Base-by-base conservation (phyloP, 2,797 vertebrate species). In the Gambelia wislizenii region DNA sequence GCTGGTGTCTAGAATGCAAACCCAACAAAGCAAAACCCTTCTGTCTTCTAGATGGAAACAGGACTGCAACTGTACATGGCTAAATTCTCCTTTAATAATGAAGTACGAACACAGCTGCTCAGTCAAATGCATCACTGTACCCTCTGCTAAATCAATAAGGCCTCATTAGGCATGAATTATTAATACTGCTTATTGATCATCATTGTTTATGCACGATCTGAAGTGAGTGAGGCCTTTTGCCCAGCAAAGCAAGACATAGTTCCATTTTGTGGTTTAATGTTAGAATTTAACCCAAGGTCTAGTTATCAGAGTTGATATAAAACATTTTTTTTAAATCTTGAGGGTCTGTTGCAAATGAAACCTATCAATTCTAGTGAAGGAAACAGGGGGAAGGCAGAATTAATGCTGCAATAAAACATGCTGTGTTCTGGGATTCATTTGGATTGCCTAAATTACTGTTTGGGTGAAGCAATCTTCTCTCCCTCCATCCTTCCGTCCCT, bases 101-200 rank as follows among this genome's bases (percentile, higher is more conserved):
- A 88, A 76, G 69, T 25, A 88, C 59, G 85, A 90, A 72, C 52
- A 42, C 74, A 72, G 75, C 85, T 88, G 52, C 69, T 81, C 49
- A 82, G 76, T 82, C 83, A 67, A n/a, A 85, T 67, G 20, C 64
- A 70, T 72, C 56, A 22, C 52, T 67, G 36, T 39, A 76, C 85
- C 78, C 49, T 82, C 67, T 39, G 16, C 77, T 76, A 47, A 82
- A 88, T 76, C 72, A 69, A 69, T 88, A 69, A 56, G 67, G 82
- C 39, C 78, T 88, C 77, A 82, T 91, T 88, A 47, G 33, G 69
- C 77, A 85, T 88, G 78, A 88, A 77, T 85, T 77, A 76, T 69
- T 88, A 83, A 85, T 59, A 76, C 44, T 85, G 59, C 47, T 85
- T 77, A 75, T 64, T 85, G 83, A 85, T 91, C 39, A 47, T 44